These are phyloP conservation scores for Solea senegalensis DNA, from an alignment of 2,113 vertebrate genomes.

Conservation along the genomic window DNA sequence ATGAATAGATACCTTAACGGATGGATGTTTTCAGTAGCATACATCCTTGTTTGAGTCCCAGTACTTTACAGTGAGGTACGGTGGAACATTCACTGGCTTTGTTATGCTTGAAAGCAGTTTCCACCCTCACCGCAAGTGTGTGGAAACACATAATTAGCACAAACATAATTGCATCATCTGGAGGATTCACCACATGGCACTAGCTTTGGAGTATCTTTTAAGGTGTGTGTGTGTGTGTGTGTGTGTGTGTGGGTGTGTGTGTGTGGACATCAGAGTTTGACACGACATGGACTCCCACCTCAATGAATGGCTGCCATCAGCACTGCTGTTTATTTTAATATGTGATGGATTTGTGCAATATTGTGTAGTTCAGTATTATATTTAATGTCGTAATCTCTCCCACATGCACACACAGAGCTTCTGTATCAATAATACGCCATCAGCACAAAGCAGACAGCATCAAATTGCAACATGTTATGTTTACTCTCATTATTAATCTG, in stretches of 20 bases:
- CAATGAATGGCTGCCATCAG: constrained; percentile 2
- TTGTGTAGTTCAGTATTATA: not conserved
- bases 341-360: constrained; percentile 6
- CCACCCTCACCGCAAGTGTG: not conserved
- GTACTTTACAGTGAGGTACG: not conserved
- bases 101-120: not conserved
- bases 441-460: not conserved
- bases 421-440: not conserved
- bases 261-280: not conserved
- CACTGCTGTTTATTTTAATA: constrained; percentile 21
- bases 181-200: too few relatives aligned
- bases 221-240: not conserved
- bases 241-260: not conserved
- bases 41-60: not conserved
- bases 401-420: not conserved
- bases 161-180: too few relatives aligned
- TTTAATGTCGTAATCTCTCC: constrained; percentile 8
- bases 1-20: too few relatives aligned
- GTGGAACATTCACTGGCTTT: not conserved
- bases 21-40: not conserved
- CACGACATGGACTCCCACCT: constrained; percentile 9
- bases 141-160: not conserved
- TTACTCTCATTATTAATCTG: too few relatives aligned
- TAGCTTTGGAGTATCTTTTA: constrained; percentile 16
- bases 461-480: not conserved